phyloP scores from a whole-genome alignment of 2,113 vertebrate species.

The Xiphophorus maculatus region DNA sequence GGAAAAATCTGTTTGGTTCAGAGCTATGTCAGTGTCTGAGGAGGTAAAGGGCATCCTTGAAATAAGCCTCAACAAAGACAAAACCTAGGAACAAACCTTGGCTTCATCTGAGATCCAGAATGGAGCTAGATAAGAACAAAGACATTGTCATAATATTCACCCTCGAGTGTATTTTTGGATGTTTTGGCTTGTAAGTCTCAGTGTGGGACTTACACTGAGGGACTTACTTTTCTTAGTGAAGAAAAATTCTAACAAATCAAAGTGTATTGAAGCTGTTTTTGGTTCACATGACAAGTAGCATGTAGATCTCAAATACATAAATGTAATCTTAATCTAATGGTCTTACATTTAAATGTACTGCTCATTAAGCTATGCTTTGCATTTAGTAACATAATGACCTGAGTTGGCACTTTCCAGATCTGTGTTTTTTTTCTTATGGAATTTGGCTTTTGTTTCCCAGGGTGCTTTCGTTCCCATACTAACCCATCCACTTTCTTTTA shows the following conservation, averaged over 20 bases:
- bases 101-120: constrained; percentile 19
- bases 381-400: too few relatives aligned
- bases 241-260: neutral
- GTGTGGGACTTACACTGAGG: too few relatives aligned
- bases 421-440: neutral
- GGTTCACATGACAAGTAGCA: neutral
- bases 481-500: constrained; percentile 25
- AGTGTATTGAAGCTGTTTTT: neutral
- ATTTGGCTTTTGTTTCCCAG: constrained; percentile 7
- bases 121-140: constrained; percentile 40
- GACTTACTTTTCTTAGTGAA: neutral
- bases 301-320: neutral
- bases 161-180: constrained; percentile 13
- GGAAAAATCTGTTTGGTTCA: constrained; percentile 66
- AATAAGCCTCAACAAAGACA: constrained; percentile 22
- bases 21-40: constrained; percentile 45
- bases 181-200: constrained; percentile 19
- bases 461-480: constrained; percentile 9
- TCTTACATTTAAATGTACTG: neutral
- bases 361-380: neutral
- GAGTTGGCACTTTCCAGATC: too few relatives aligned
- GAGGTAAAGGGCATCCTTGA: constrained; percentile 63
- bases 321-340: neutral
- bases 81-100: constrained; percentile 36
- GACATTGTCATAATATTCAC: constrained; percentile 13